Base-by-base conservation (phyloP, 2,113 vertebrate genomes). In the Megaleporinus macrocephalus region DNA sequence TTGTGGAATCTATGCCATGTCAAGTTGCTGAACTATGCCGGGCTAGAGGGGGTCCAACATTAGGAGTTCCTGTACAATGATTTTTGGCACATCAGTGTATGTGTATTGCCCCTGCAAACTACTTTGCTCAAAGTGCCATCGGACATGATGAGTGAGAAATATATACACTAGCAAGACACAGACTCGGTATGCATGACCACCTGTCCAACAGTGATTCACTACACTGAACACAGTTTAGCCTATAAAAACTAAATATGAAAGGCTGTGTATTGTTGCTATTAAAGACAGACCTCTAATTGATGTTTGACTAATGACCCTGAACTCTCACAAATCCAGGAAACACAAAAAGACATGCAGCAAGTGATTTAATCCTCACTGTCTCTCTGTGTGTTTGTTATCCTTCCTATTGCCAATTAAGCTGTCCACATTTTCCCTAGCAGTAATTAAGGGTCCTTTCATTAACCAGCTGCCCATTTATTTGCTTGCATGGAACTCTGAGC, bases 401-500 rank as follows among this genome's bases (percentile, higher is more conserved):
- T 79, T 91, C n/a, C 82, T 90, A 91, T 90, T 88, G 79, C 85
- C 88, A 91, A 89, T 89, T 90, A 88, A 89, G 84, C 85, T 89
- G 87, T 87, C 84, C 76, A 78, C 73, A 87, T 59, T 79, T 89
- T 88, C 88, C 84, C 90, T 85, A 74, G 78, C 41, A 68, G 86
- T 90, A 90, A 92, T 90, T 91, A 91, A 69, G 81, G 80, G 78
- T 49, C 72, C n/a, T 89, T 90, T 90, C 83, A 89, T 89, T 83
- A 78, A 49, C 84, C 87, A 88, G 88, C 82, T 91, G 88, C 80
- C 81, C 81, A 44, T 76, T 86, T 83, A 69, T 84, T 71, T 73
- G 75, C 72, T 80, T 86, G 53, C 69, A 74, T 62, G n/a, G 51
- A 80, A 86, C 51, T 68, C 75, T 33, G 41, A 9, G 5, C 16